phyloP scores from a whole-genome alignment of 2,888 invertebrate genomes.

The Drosophila pseudotalamancana region DNA sequence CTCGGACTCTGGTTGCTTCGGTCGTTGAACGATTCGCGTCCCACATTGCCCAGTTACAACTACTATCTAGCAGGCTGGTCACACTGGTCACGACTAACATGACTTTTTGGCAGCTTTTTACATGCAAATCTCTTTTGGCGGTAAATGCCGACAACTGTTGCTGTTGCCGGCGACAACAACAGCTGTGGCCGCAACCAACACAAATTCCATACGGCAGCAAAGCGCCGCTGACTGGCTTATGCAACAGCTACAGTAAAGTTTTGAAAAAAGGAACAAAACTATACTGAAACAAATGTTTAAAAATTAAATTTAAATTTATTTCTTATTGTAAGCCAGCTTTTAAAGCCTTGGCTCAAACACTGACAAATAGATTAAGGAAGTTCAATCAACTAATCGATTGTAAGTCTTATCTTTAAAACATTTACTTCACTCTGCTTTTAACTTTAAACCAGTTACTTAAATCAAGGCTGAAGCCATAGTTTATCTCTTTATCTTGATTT shows the following conservation, averaged over 20 bases:
- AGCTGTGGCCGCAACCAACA: conserved; percentile 9
- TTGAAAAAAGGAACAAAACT: not conserved
- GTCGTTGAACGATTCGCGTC: conserved; percentile 53
- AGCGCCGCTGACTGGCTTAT: conserved; percentile 16
- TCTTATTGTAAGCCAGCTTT: no score
- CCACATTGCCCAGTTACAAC: conserved; percentile 28
- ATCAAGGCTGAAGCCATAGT: no score
- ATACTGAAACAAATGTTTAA: no score
- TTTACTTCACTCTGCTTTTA: no score
- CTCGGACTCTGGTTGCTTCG: conserved; percentile 9
- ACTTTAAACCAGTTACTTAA: no score
- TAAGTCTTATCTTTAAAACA: no score
- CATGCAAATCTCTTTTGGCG: conserved; percentile 60
- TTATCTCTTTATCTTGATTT: no score
- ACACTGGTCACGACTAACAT: conserved; percentile 60
- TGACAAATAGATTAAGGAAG: no score
- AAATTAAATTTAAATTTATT: no score
- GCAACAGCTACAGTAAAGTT: conserved; percentile 29
- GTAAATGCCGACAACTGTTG: conserved; percentile 45
- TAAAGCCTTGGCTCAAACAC: no score
- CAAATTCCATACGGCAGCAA: conserved; percentile 21
- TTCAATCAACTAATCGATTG: no score
- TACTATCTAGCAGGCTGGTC: conserved; percentile 21
- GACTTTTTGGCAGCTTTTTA: conserved; percentile 62
- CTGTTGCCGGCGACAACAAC: conserved; percentile 2